Conservation (phyloP, 2,797 vertebrate genomes). For the Novumbra hubbsi region DNA sequence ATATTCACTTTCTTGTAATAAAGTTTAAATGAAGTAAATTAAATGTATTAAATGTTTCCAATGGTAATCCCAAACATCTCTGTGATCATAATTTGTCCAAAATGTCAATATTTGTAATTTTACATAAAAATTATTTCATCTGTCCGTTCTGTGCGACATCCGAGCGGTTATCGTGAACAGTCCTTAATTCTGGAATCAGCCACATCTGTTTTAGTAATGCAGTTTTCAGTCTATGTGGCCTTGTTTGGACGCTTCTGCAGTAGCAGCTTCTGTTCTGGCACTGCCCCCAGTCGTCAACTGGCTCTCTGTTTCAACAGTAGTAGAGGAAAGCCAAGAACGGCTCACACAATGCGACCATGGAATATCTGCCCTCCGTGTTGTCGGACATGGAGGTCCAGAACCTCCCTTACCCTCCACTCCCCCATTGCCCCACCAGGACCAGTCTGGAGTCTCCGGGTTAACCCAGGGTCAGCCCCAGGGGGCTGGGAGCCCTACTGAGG, state of each 20-base stretch:
- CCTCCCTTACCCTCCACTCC: background rate
- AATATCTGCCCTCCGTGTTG: background rate
- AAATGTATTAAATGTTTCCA: too few relatives aligned
- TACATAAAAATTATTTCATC: too few relatives aligned
- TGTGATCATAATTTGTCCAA: too few relatives aligned
- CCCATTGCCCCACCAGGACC: background rate
- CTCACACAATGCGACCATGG: background rate
- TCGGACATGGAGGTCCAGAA: background rate
- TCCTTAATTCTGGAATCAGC: background rate
- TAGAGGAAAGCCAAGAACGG: background rate
- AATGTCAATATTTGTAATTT: too few relatives aligned
- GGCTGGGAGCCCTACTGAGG: background rate
- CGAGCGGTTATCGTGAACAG: too few relatives aligned
- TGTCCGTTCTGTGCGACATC: too few relatives aligned
- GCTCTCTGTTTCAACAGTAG: background rate
- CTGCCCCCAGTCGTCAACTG: background rate
- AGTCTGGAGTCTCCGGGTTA: background rate
- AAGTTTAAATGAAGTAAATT: too few relatives aligned
- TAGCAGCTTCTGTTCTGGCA: background rate
- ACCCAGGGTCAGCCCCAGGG: background rate
- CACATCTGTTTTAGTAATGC: background rate
- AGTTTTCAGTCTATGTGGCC: background rate
- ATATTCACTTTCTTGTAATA: too few relatives aligned
- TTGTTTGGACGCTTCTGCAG: background rate
- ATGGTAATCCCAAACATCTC: too few relatives aligned